Base-by-base conservation (phyloP, 2,113 vertebrate species). In the Poecile atricapillus region DNA sequence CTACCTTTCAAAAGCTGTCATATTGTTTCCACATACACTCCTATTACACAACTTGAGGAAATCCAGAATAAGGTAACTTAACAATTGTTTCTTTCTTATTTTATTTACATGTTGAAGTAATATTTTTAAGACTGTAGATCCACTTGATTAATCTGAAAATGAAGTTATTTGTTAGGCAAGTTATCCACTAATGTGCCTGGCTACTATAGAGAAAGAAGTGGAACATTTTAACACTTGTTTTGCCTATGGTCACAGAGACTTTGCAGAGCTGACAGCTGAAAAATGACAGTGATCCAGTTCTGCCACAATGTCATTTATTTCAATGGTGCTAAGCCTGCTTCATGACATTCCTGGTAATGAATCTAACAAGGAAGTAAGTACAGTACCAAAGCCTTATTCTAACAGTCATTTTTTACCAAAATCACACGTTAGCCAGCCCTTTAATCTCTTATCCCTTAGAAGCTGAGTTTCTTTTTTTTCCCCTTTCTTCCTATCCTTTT, bases 281-380 rank as follows among this genome's bases (percentile, higher is more conserved):
- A 96, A 95, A 92, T 74, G 25, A 52, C 41, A 85, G 52, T 56
- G 77, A 89, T 58, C 56, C 59, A 86, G 68, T 70, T 59, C 75
- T 95, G 71, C 82, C 75, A 92, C 60, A 63, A 56, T 81, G 77
- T 37, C 56, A 95, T 95, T 92, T 92, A 93, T 94, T 96, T 96
- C 90, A 94, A 28, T 22, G 64, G 83, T 88, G 73, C 47, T 77
- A 71, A 70, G 68, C 60, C 73, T 83, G 52, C 52, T 92, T 84
- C 64, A 81, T 90, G 83, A 90, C 86, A 90, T 78, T 78, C 41
- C 71, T 89, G 56, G 89, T 92, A 92, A 94, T 78, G 68, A 96
- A 90, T 95, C 56, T 90, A 90, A 90, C 81, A 84, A 74, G 67
- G 39, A 92, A 47, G 60, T 71, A 95, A 94, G 87, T 88, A 86